Conservation (phyloP, 2,888 invertebrate species). For the Lasioglossum zephyrum region DNA sequence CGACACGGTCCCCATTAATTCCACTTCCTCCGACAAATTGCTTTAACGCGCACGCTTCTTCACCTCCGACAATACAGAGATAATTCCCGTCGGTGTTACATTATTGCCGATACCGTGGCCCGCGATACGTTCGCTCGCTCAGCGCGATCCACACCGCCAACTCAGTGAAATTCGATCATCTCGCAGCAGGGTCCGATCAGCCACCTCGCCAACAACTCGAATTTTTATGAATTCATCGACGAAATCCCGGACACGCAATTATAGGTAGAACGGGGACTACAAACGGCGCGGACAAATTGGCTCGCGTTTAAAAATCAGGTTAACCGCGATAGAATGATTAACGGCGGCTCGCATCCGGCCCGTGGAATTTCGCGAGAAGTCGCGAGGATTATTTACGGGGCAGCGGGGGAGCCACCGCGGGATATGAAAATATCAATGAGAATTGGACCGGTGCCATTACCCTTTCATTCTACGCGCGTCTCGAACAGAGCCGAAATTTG, state of each 20-base stretch:
- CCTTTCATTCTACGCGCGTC: slow-evolving; percentile 8
- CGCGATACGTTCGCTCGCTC: neutral
- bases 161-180: neutral
- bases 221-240: neutral
- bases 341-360: neutral
- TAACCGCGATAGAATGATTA: neutral
- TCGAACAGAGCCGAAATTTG: slow-evolving; percentile 37
- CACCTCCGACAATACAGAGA: slow-evolving; percentile 18
- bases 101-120: neutral
- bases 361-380: neutral
- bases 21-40: slow-evolving; percentile 45
- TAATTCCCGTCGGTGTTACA: slow-evolving; percentile 32
- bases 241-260: neutral
- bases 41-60: slow-evolving; percentile 24
- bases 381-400: neutral
- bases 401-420: neutral
- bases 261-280: neutral
- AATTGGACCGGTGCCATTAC: slow-evolving; percentile 53
- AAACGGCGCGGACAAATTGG: neutral
- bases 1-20: slow-evolving; percentile 13
- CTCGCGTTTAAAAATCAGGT: neutral
- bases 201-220: neutral
- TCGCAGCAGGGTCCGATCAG: neutral
- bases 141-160: neutral
- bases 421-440: slow-evolving; percentile 57